Percentiles rank a stretch among this genome's conserved stretches.
phyloP scores from a whole-genome alignment of 2,113 vertebrate genomes.

The Pholis gunnellus region DNA sequence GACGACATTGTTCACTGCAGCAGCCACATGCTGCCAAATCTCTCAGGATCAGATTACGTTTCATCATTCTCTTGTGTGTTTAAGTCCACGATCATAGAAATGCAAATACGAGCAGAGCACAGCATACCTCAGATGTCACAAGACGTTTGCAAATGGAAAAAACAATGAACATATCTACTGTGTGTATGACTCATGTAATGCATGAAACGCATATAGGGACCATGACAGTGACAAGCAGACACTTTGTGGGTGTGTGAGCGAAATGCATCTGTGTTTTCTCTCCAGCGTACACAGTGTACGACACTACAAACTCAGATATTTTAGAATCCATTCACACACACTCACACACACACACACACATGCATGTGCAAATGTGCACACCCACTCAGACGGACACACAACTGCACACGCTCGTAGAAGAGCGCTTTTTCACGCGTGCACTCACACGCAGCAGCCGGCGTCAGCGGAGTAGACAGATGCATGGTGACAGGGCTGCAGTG shows the following conservation, averaged over 20 bases:
- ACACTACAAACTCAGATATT: conserved; percentile 14
- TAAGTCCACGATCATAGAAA: conserved; percentile 7
- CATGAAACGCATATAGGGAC: background rate
- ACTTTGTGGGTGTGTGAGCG: background rate
- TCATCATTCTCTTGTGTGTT: background rate
- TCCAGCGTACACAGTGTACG: conserved; percentile 15
- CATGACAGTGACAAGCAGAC: background rate
- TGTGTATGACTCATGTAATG: background rate
- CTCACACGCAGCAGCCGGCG: conserved; percentile 5
- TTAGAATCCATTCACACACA: conserved; percentile 4
- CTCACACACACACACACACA: background rate
- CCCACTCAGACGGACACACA: background rate
- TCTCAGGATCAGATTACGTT: background rate
- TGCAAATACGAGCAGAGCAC: background rate
- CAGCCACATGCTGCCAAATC: background rate
- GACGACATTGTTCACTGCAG: background rate
- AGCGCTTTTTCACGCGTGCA: conserved; percentile 8
- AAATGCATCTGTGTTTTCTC: background rate
- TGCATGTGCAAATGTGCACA: background rate
- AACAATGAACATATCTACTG: background rate
- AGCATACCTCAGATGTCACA: background rate
- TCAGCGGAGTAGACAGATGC: conserved; percentile 43
- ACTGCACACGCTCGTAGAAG: background rate
- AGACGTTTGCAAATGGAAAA: background rate
- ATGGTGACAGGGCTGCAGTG: conserved; percentile 53